phyloP scores from a whole-genome alignment of 2,888 invertebrate genomes.

The Flexamia atlantica region DNA sequence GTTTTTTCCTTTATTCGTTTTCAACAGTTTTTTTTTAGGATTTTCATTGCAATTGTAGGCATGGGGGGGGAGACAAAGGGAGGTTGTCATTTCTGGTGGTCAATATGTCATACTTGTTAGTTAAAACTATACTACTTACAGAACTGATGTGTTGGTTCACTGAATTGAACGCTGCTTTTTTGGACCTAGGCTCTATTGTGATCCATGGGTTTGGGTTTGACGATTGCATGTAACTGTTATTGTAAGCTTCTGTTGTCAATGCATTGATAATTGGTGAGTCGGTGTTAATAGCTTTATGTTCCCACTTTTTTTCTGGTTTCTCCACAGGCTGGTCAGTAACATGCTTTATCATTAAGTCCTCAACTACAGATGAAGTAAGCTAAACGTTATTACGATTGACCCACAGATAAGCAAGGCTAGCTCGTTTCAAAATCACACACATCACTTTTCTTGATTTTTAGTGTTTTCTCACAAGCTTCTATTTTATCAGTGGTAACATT shows the following conservation, averaged over 20 bases:
- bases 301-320: not conserved
- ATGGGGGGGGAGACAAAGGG: not conserved
- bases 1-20: not conserved
- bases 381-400: not conserved
- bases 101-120: not conserved
- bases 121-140: not conserved
- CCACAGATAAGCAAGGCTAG: not conserved
- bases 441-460: not conserved
- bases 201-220: not conserved
- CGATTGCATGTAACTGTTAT: not conserved
- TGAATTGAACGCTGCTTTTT: not conserved
- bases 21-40: not conserved
- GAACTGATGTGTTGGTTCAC: not conserved
- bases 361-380: not conserved
- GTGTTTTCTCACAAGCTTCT: not conserved
- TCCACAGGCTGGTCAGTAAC: not conserved
- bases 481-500: not conserved
- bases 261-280: not conserved
- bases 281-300: not conserved
- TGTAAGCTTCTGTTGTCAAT: not conserved
- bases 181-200: not conserved
- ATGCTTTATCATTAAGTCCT: not conserved
- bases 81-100: not conserved
- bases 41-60: not conserved
- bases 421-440: not conserved